Evolutionary conservation across 2,797 vertebrate species (phyloP).

Genomic region (Nannoperca australis): DNA sequence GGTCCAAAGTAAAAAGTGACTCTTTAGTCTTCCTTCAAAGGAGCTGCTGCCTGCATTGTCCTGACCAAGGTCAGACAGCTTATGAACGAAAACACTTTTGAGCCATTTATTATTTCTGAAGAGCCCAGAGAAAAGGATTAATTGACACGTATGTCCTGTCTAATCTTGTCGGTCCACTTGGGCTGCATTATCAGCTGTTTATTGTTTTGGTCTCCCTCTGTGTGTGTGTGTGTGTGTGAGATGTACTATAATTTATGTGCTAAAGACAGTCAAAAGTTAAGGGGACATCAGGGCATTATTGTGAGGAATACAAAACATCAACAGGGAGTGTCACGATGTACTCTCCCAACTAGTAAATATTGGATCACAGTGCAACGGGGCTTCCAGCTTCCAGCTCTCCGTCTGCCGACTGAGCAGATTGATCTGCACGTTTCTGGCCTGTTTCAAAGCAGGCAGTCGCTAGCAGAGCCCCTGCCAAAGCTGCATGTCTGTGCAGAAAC

Average conservation of each 20-base stretch:
- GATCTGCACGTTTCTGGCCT: constrained; percentile 73
- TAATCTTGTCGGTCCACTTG: constrained; percentile 61
- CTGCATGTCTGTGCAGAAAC: constrained; percentile 79
- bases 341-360: constrained; percentile 77
- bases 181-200: constrained; percentile 42
- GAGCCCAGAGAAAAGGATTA: constrained; percentile 47
- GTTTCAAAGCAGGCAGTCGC: constrained; percentile 71
- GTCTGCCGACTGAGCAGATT: constrained; percentile 76
- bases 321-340: constrained; percentile 70
- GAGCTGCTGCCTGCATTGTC: constrained; percentile 70
- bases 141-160: constrained; percentile 50
- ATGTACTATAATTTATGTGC: constrained; percentile 14
- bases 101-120: constrained; percentile 42
- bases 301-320: constrained; percentile 72
- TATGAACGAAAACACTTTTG: constrained; percentile 55
- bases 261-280: constrained; percentile 52
- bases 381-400: constrained; percentile 61
- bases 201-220: constrained; percentile 29
- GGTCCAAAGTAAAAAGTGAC: constrained; percentile 48
- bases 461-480: constrained; percentile 71
- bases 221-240: neutral
- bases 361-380: constrained; percentile 73
- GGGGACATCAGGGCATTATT: constrained; percentile 42
- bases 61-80: constrained; percentile 77
- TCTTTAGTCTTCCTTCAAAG: constrained; percentile 49